Base-by-base conservation (phyloP, 2,113 vertebrate genomes). In the Syngnathus floridae region DNA sequence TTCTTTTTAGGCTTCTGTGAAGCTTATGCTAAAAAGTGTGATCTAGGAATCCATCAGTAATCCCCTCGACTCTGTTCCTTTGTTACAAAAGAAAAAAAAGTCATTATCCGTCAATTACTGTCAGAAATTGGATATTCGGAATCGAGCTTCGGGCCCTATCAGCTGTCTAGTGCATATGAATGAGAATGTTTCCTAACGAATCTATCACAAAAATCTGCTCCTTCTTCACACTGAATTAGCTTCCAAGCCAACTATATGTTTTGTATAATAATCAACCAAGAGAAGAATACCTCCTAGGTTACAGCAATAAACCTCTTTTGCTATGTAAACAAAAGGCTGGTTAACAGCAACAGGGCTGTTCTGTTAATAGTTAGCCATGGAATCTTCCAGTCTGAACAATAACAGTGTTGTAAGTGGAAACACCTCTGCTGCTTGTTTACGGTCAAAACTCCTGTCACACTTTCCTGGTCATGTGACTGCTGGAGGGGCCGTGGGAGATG, bases 241-340 rank as follows among this genome's bases (percentile, higher is more conserved):
- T 45, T 65, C 56, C 14, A 26, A 16, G 7, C 7, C 51, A 64
- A 66, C 58, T 2, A 2, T 0, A 13, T 41, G 45, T 51, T 57
- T 66, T 10, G 10, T 66, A 65, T 78, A 86, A 86, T 87, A 22
- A 85, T 82, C 77, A 82, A 85, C 79, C 72, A 75, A 59, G 35
- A 26, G 37, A 0, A 1, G 46, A 60, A 0, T 7, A 21, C 43
- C 41, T 46, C 16, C 43, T 48, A 72, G 8, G 26, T 62, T 35
- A 41, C 4, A 40, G 54, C 70, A 48, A 74, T 70, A 81, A 75
- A 69, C 40, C 41, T 17, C 36, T 36, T 22, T 36, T 43, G 45
- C 37, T 46, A 55, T 40, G 6, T 58, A 64, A 75, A 73, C 62
- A 73, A 54, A 43, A 16, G 11, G 16, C 21, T 11, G 3, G 5